Percentiles rank a stretch among this genome's conserved stretches.
Conservation (phyloP, 2,797 vertebrate genomes). For the Parauchenoglanis punctatus region DNA sequence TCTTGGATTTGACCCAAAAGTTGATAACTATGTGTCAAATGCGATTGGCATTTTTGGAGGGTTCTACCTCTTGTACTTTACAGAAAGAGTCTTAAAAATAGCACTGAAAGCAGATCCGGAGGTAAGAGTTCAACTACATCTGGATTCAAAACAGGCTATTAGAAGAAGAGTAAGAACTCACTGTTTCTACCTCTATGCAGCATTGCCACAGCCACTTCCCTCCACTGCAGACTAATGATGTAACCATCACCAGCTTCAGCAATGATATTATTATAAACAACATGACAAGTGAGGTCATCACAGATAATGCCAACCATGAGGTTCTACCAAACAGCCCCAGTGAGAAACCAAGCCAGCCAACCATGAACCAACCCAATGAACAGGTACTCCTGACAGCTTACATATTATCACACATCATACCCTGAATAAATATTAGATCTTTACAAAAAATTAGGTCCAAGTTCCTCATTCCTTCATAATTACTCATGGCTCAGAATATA, state of each 20-base stretch:
- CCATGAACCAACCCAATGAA: conserved; percentile 10
- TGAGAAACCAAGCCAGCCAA: conserved; percentile 38
- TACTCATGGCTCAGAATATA: not conserved
- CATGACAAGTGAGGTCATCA: conserved; percentile 30
- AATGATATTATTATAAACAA: conserved; percentile 52
- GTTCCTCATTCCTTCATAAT: not conserved
- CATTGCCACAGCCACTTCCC: conserved; percentile 55
- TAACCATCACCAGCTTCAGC: conserved; percentile 52
- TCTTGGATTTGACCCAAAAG: conserved; percentile 84
- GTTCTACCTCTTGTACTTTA: conserved; percentile 83
- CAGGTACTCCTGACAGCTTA: conserved; percentile 22
- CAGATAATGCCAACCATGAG: conserved; percentile 29
- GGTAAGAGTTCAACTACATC: conserved; percentile 64
- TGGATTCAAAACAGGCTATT: not conserved
- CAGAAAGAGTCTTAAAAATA: conserved; percentile 82
- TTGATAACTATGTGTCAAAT: conserved; percentile 79
- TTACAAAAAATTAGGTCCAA: not conserved
- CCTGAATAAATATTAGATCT: not conserved
- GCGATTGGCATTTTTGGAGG: conserved; percentile 83
- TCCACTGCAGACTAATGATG: conserved; percentile 38
- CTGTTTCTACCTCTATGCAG: conserved; percentile 24
- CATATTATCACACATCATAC: not conserved
- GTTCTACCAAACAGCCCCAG: conserved; percentile 26
- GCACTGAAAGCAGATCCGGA: conserved; percentile 77
- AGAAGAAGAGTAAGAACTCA: not conserved